These are phyloP conservation scores for Cygnus atratus DNA, from an alignment of 2,113 vertebrate genomes.

Conservation along the genomic window DNA sequence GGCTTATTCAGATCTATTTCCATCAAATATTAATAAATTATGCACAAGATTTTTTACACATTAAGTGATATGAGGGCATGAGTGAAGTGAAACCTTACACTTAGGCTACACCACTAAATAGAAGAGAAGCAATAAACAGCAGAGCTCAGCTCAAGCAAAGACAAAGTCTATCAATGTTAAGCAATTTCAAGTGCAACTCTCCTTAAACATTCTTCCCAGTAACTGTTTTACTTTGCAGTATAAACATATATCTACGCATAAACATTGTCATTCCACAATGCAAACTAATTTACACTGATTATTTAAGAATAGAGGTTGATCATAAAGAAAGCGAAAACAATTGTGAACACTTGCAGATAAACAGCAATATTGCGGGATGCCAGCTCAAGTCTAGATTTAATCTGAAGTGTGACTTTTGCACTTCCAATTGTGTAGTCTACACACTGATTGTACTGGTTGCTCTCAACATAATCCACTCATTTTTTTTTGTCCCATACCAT, in stretches of 20 bases:
- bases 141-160: accelerated
- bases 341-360: neutral
- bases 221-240: neutral
- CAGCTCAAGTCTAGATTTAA: neutral
- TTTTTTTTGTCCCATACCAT: neutral
- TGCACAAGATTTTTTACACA: neutral
- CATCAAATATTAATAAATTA: neutral
- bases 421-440: neutral
- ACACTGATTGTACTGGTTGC: neutral
- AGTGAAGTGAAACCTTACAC: neutral
- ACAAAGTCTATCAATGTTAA: neutral
- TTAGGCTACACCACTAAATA: neutral
- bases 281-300: neutral
- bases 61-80: neutral
- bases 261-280: neutral
- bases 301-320: neutral
- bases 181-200: neutral
- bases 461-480: neutral
- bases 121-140: neutral
- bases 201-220: neutral
- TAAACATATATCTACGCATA: neutral
- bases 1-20: neutral
- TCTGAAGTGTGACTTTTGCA: neutral
- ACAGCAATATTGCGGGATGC: neutral
- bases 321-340: neutral